Evolutionary conservation across 35 echinoderm and acorn worm species (phyloP).

Genomic region (Strongylocentrotus purpuratus): DNA sequence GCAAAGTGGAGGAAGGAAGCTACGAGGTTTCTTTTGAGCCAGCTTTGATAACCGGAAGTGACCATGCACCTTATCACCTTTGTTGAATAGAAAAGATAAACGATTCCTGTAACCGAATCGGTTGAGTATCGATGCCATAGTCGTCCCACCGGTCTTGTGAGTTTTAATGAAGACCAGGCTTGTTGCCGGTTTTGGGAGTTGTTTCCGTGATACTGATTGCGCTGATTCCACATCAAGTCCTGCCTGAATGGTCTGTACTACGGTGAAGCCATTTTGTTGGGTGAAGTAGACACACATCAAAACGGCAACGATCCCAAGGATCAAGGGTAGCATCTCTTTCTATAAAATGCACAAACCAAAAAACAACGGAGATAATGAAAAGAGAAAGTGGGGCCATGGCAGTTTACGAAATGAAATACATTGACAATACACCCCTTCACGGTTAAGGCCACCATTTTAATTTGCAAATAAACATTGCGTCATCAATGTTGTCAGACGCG

Average conservation of each 20-base stretch:
- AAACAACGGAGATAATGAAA: background rate
- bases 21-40: background rate
- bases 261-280: background rate
- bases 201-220: background rate
- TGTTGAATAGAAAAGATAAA: conserved; percentile 63
- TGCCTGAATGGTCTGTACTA: background rate
- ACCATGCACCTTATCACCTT: conserved; percentile 22
- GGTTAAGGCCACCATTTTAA: no score
- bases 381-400: background rate
- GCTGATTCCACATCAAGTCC: background rate
- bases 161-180: conserved; percentile 76
- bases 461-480: no score
- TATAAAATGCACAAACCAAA: background rate
- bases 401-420: no score
- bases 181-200: background rate
- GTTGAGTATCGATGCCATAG: conserved; percentile 63
- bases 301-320: background rate
- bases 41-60: conserved; percentile 52
- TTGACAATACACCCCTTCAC: no score
- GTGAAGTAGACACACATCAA: conserved; percentile 11
- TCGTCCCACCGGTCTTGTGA: conserved; percentile 78
- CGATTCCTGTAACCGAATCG: conserved; percentile 54
- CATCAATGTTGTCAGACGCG: no score
- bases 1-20: conserved; percentile 62
- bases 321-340: conserved; percentile 3